Percentiles rank a stretch among this genome's conserved stretches.
These are phyloP conservation scores for Ormyrus rosae DNA, from an alignment of 2,888 invertebrate genomes.

Conservation along the genomic window DNA sequence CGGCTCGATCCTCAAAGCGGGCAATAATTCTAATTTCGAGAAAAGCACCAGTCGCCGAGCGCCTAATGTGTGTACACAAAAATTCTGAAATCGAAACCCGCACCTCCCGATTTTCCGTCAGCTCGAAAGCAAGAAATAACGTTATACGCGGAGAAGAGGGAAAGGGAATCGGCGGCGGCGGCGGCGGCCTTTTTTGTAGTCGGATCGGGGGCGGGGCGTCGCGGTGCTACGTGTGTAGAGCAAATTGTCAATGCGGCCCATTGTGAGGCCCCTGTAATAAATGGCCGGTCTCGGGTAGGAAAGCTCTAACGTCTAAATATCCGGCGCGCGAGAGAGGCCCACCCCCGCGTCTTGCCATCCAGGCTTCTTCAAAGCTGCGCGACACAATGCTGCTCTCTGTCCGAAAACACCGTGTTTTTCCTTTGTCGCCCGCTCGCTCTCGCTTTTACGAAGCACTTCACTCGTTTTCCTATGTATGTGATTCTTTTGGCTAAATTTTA, in stretches of 20 bases:
- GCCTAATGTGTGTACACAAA: not conserved
- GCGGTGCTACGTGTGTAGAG: slow-evolving; percentile 69
- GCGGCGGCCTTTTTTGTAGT: slow-evolving; percentile 70
- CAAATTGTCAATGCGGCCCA: slow-evolving; percentile 73
- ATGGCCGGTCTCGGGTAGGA: slow-evolving; percentile 63
- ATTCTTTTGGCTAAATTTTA: no score
- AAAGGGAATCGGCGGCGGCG: not conserved
- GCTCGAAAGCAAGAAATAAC: slow-evolving; percentile 1
- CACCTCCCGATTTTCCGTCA: slow-evolving; percentile 27
- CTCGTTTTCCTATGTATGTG: no score
- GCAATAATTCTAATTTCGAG: slow-evolving; percentile 47
- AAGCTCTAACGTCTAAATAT: slow-evolving; percentile 51
- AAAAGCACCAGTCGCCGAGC: slow-evolving; percentile 19
- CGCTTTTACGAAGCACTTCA: no score
- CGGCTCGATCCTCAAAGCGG: slow-evolving; percentile 34
- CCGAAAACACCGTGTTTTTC: not conserved
- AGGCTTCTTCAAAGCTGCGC: slow-evolving; percentile 19
- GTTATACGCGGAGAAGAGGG: not conserved
- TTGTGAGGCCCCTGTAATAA: slow-evolving; percentile 70
- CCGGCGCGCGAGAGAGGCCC: not conserved
- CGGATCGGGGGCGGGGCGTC: slow-evolving; percentile 73
- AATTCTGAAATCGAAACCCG: slow-evolving; percentile 30
- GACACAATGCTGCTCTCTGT: not conserved
- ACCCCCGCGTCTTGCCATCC: not conserved
- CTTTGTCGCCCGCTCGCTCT: no score